These are phyloP conservation scores for Cryptocephalus moraei DNA, from an alignment of 2,888 invertebrate genomes.

Conservation along the genomic window DNA sequence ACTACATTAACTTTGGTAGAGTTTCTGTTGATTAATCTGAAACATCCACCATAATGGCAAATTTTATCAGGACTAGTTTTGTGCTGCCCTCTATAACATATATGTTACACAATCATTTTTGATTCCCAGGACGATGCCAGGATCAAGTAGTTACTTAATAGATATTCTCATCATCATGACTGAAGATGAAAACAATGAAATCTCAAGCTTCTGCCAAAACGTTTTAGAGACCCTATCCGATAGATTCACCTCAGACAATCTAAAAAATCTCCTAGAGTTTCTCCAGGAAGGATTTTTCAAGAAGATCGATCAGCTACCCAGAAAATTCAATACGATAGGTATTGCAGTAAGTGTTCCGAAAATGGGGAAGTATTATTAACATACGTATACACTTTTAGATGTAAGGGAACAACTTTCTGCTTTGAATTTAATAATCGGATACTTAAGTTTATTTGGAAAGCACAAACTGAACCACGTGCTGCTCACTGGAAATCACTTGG, in stretches of 20 bases:
- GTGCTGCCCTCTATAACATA: constrained; percentile 8
- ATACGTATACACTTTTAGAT: constrained; percentile 37
- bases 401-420: constrained; percentile 50
- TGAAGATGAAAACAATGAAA: constrained; percentile 50
- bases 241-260: constrained; percentile 33
- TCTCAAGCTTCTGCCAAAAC: constrained; percentile 37
- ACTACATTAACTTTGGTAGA: too few relatives aligned
- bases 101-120: not conserved
- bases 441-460: constrained; percentile 48
- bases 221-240: constrained; percentile 36
- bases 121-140: constrained; percentile 48
- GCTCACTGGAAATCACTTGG: constrained; percentile 43
- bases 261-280: constrained; percentile 42
- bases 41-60: too few relatives aligned
- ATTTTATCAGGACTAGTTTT: too few relatives aligned
- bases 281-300: constrained; percentile 51
- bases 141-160: constrained; percentile 49
- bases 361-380: constrained; percentile 1
- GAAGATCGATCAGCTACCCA: constrained; percentile 51
- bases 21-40: too few relatives aligned
- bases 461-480: constrained; percentile 49
- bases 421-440: constrained; percentile 57
- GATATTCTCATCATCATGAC: constrained; percentile 59
- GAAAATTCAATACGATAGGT: constrained; percentile 55
- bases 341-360: not conserved